Evolutionary conservation across 2,888 invertebrate species (phyloP).

Genomic region (Cephus pulcher): DNA sequence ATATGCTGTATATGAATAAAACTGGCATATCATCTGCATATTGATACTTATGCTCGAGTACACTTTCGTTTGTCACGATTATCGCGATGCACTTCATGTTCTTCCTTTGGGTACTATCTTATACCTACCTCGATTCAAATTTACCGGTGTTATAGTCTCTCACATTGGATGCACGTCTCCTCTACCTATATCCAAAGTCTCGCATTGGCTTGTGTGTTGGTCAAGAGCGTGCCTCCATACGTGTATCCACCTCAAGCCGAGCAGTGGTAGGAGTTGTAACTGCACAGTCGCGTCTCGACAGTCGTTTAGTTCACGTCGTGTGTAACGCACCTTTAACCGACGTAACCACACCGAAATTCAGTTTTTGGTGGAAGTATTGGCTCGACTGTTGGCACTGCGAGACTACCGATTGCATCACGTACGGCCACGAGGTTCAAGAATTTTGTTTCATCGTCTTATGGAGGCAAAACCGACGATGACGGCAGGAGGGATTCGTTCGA

Average conservation of each 20-base stretch:
- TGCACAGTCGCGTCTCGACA: constrained; percentile 58
- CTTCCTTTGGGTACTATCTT: background rate
- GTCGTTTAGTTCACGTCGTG: constrained; percentile 47
- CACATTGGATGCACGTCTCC: background rate
- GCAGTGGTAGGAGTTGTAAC: constrained; percentile 29
- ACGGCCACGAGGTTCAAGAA: constrained; percentile 1
- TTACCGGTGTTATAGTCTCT: background rate
- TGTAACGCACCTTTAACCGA: constrained; percentile 17
- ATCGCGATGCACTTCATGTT: background rate
- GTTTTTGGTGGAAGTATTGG: background rate
- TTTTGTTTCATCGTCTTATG: constrained; percentile 2
- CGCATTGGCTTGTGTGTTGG: background rate
- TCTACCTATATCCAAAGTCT: background rate
- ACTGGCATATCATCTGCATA: background rate
- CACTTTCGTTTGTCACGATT: background rate
- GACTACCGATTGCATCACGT: constrained; percentile 9
- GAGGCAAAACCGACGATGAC: constrained; percentile 8
- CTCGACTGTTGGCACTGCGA: background rate
- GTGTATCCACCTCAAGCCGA: constrained; percentile 36
- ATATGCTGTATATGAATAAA: background rate
- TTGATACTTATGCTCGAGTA: background rate
- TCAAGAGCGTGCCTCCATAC: constrained; percentile 8
- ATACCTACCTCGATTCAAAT: background rate
- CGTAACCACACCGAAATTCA: constrained; percentile 1
- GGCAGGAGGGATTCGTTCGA: background rate